Percentiles rank a stretch among this genome's conserved stretches.
phyloP scores from a whole-genome alignment of 2,888 invertebrate genomes.

The Barypeithes pellucidus region DNA sequence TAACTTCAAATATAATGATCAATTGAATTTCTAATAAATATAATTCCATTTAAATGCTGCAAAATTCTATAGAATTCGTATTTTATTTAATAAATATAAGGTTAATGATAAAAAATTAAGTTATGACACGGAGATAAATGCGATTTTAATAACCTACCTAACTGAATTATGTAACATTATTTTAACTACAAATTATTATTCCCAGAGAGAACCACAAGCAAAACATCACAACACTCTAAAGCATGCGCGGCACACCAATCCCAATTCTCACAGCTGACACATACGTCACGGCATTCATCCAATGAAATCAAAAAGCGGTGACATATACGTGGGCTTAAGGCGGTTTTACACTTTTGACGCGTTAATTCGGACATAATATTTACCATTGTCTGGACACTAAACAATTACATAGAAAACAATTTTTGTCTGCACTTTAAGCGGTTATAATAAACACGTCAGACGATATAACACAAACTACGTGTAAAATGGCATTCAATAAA shows the following conservation, averaged over 20 bases:
- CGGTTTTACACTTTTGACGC: conserved; percentile 39
- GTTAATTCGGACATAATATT: background rate
- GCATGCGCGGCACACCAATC: conserved; percentile 39
- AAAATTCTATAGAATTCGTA: no score
- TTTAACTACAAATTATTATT: background rate
- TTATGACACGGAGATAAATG: no score
- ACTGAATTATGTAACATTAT: no score
- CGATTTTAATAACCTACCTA: no score
- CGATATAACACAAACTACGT: conserved; percentile 16
- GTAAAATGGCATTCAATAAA: conserved; percentile 5
- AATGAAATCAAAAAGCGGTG: conserved; percentile 28
- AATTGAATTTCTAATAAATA: no score
- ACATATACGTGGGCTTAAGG: conserved; percentile 25
- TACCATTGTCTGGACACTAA: conserved; percentile 28
- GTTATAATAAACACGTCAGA: conserved; percentile 19
- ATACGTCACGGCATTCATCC: conserved; percentile 31
- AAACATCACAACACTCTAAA: conserved; percentile 11
- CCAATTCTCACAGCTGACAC: conserved; percentile 37
- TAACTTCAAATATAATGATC: no score
- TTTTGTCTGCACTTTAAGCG: background rate
- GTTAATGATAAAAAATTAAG: no score
- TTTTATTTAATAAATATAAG: no score
- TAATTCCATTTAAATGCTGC: no score
- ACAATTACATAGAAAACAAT: conserved; percentile 15
- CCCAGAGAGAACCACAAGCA: conserved; percentile 32